phyloP scores from a whole-genome alignment of 2,113 vertebrate genomes.

The Vulpes ferrilata region DNA sequence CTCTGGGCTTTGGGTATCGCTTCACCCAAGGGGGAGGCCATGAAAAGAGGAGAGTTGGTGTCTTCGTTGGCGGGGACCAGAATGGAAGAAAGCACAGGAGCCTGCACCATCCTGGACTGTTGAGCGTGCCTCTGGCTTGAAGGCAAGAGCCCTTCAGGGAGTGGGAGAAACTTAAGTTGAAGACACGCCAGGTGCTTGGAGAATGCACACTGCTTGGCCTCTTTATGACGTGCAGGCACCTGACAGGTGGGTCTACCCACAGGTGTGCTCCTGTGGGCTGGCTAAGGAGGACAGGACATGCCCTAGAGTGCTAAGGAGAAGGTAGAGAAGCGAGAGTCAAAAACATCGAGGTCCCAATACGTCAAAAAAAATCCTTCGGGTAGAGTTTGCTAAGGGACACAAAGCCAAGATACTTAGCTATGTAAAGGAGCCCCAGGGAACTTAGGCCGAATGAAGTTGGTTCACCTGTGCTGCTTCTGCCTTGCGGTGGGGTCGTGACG shows the following conservation, averaged over 20 bases:
- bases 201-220: not conserved
- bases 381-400: not conserved
- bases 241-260: fast-evolving
- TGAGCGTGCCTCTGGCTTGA: no score
- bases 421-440: not conserved
- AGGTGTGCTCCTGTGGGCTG: fast-evolving
- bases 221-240: not conserved
- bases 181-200: no score
- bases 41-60: fast-evolving
- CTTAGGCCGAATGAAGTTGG: not conserved
- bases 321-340: not conserved
- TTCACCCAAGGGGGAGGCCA: no score
- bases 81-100: fast-evolving
- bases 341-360: fast-evolving
- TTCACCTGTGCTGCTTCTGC: fast-evolving
- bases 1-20: not conserved
- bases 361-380: not conserved
- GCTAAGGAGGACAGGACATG: not conserved
- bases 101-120: not conserved
- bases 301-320: not conserved
- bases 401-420: not conserved
- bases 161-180: not conserved
- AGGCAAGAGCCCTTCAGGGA: fast-evolving
- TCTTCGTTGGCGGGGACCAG: no score
- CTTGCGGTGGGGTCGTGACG: fast-evolving